Base-by-base conservation (phyloP, 2,797 vertebrate species). In the Fratercula arctica region DNA sequence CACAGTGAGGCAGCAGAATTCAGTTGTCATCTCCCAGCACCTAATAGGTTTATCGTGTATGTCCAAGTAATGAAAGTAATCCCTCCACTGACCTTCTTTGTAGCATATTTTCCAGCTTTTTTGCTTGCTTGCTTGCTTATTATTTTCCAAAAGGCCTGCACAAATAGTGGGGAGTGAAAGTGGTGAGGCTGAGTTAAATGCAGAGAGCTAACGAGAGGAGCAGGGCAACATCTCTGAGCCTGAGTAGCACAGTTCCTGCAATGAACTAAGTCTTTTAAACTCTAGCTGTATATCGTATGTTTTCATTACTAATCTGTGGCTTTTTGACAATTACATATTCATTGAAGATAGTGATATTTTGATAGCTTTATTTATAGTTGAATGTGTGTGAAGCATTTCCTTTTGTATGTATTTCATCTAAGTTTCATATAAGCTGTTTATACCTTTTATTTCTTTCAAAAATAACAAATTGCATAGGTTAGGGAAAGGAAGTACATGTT, bases 1-100 rank as follows among this genome's bases (percentile, higher is more conserved):
- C 59, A 74, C 66, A 59, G 80, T 59, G 80, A 96, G 86, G 63
- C 50, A 94, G 80, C 93, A 96, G 69, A 87, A 94, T 89, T 90
- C 69, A 80, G 33, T 76, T 73, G 69, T 74, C 64, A 39, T 68
- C 21, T 84, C 31, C 75, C 78, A 89, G 35, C 45, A 67, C n/a
- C 25, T 69, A 41, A 1, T 3, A 75, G 35, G 29, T 84, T 84
- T 81, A 70, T 81, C 6, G 25, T 63, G 16, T 35, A 4, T 23
- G 39, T 46, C 31, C 24, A 73, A n/a, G 5, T 59, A 39, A 54
- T 50, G n/a, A 82, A 79, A 93, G 19, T 26, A 54, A 28, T 79
- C 35, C 51, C 16, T 84, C 37, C 50, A 39, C 26, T 43, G 59
- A 64, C 54, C 17, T 45, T 7, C 37, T 85, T 63, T 63, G 19